Evolutionary conservation across 2,113 vertebrate genomes (phyloP).

Genomic region (Enhydra lutris): DNA sequence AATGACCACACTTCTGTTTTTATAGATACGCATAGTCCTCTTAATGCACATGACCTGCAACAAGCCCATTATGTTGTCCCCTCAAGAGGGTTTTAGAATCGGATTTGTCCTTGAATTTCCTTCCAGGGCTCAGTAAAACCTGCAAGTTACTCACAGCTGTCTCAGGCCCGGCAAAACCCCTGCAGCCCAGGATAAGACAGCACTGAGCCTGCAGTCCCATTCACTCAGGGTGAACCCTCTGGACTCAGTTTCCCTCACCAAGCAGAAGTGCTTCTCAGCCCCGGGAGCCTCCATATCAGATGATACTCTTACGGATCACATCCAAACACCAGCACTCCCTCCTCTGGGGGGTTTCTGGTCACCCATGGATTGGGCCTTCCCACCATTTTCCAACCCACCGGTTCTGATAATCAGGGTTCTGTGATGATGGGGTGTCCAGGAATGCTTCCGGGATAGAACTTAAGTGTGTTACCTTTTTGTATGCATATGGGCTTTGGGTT

Average conservation of each 20-base stretch:
- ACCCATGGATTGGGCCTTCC: neutral
- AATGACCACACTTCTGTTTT: neutral
- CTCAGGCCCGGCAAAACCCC: neutral
- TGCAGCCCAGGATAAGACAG: neutral
- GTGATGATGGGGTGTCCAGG: neutral
- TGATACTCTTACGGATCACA: neutral
- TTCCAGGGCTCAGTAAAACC: neutral
- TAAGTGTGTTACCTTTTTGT: neutral
- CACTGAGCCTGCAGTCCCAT: too few relatives aligned
- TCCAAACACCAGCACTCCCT: neutral
- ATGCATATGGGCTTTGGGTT: neutral
- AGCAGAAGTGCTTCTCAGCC: neutral
- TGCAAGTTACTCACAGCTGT: neutral
- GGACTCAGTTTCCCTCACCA: neutral
- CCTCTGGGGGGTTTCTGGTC: neutral
- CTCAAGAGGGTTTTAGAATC: neutral
- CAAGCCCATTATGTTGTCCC: neutral
- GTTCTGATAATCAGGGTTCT: neutral
- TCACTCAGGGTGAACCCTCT: accelerated
- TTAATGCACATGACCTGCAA: neutral
- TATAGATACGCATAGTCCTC: neutral
- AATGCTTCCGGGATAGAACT: neutral
- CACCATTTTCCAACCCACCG: neutral
- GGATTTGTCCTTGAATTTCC: constrained; percentile 13
- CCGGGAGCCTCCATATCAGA: neutral